Percentiles rank a stretch among this genome's conserved stretches.
phyloP scores from a whole-genome alignment of 1,140 invertebrate species.

The Pararge aegeria region DNA sequence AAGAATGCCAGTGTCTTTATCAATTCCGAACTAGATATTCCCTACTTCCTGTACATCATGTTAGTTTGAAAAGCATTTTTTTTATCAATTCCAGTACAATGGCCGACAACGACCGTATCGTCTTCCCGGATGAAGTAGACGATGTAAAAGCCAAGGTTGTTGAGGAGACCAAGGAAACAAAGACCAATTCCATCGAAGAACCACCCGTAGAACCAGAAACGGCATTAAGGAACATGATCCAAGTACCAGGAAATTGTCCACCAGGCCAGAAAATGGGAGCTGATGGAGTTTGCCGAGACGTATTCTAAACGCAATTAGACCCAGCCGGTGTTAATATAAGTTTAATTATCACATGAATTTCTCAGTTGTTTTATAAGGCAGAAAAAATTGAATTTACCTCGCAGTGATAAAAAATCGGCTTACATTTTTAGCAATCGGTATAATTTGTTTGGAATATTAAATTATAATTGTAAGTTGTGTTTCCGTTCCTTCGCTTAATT shows the following conservation, averaged over 20 bases:
- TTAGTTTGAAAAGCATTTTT: too few species aligned
- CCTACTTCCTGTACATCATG: too few species aligned
- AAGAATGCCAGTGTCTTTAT: too few species aligned
- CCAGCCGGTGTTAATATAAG: neutral
- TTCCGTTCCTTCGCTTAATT: too few species aligned
- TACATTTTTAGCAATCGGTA: too few species aligned
- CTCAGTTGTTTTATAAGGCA: neutral
- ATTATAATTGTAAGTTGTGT: too few species aligned
- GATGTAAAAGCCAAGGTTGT: conserved; percentile 37
- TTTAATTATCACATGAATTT: neutral
- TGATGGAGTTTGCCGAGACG: conserved; percentile 60
- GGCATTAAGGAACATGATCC: conserved; percentile 48
- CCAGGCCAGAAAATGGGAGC: conserved; percentile 46
- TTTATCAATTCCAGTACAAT: conserved; percentile 28
- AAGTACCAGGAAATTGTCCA: conserved; percentile 57
- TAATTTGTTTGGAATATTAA: too few species aligned
- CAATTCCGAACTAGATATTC: too few species aligned
- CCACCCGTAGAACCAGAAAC: conserved; percentile 2
- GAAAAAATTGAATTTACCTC: neutral
- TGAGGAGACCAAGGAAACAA: conserved; percentile 28
- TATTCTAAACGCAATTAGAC: conserved; percentile 36
- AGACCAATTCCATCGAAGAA: conserved; percentile 20
- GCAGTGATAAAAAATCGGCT: neutral
- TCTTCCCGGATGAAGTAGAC: conserved; percentile 55
- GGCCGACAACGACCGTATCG: conserved; percentile 52